phyloP scores from a whole-genome alignment of 1,140 invertebrate genomes.

The Pectinophora gossypiella region DNA sequence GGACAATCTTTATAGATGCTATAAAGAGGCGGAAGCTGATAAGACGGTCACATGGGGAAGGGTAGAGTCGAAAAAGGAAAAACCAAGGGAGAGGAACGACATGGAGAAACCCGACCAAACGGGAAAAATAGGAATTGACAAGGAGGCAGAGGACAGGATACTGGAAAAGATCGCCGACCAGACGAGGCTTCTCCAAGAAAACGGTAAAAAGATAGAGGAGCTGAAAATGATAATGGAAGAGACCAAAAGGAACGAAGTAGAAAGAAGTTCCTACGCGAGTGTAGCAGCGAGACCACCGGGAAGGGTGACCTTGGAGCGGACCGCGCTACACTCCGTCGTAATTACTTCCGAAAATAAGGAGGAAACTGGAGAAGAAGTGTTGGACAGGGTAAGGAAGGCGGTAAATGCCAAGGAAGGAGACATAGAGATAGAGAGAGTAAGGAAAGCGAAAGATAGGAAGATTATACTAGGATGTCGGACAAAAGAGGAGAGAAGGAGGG shows the following conservation, averaged over 20 bases:
- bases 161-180: background rate
- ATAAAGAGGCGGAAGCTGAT: background rate
- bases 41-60: no score
- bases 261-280: background rate
- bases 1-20: background rate
- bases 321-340: background rate
- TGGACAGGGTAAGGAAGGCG: background rate
- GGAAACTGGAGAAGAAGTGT: constrained; percentile 15
- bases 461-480: constrained; percentile 6
- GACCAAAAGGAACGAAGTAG: background rate
- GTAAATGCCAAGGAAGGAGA: background rate
- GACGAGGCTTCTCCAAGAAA: background rate
- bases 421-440: constrained; percentile 8
- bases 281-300: background rate
- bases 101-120: background rate
- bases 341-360: background rate
- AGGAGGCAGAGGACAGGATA: background rate
- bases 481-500: constrained; percentile 7
- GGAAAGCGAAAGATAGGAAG: constrained; percentile 16
- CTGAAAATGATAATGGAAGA: background rate
- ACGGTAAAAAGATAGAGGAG: background rate
- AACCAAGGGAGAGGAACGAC: background rate
- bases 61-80: no score
- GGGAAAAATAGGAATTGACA: background rate
- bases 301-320: background rate